A percentile compares a stretch with the other conserved stretches of the same genome.
phyloP scores from a whole-genome alignment of 2,797 vertebrate species.

The Scyliorhinus canicula region DNA sequence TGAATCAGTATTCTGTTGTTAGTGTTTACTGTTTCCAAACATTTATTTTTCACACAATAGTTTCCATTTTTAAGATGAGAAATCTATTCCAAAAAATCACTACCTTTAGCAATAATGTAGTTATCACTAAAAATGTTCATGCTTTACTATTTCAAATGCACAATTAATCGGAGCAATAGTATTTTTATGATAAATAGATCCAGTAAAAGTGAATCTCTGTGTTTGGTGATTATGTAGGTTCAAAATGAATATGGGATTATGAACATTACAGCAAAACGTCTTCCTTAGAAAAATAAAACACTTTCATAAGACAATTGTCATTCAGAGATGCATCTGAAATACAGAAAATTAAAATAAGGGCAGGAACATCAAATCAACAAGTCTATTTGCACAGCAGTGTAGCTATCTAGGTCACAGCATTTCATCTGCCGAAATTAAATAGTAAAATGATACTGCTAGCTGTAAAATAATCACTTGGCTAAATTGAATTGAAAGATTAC shows the following conservation, averaged over 20 bases:
- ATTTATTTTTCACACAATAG: background rate
- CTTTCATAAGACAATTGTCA: background rate
- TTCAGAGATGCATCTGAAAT: background rate
- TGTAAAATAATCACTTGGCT: conserved; percentile 51
- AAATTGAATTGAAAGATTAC: conserved; percentile 48
- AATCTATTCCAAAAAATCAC: background rate
- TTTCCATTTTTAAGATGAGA: background rate
- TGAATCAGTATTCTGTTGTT: background rate
- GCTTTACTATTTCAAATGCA: background rate
- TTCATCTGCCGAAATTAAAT: conserved; percentile 44
- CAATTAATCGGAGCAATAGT: background rate
- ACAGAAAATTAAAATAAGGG: conserved; percentile 1
- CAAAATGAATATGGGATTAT: background rate
- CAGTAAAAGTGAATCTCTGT: background rate
- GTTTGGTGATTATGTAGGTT: background rate
- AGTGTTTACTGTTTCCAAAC: background rate
- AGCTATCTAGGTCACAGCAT: conserved; percentile 48
- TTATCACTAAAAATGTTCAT: background rate
- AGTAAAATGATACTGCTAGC: conserved; percentile 48
- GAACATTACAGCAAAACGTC: background rate
- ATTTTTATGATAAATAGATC: background rate
- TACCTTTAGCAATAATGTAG: background rate
- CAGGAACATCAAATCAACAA: background rate
- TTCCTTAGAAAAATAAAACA: background rate
- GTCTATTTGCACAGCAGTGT: background rate